A percentile compares a stretch with the other conserved stretches of the same genome.
phyloP scores from a whole-genome alignment of 2,797 vertebrate species.

The Phrynocephalus vlangalii region DNA sequence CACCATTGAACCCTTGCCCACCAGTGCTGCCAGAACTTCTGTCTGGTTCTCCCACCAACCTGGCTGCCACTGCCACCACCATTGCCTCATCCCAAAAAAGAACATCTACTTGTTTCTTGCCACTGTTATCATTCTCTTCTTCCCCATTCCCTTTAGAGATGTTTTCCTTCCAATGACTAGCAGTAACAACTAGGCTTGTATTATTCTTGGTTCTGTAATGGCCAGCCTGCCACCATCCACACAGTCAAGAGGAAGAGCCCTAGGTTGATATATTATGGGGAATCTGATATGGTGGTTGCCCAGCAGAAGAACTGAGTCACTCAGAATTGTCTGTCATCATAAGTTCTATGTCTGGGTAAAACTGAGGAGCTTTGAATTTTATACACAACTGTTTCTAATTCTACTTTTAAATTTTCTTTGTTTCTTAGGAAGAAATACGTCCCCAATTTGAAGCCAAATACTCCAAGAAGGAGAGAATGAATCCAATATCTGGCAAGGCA shows the following conservation, averaged over 20 bases:
- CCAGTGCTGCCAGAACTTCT: no score
- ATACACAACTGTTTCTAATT: slow-evolving; percentile 26
- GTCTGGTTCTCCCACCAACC: no score
- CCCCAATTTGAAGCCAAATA: slow-evolving; percentile 97
- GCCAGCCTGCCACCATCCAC: neutral
- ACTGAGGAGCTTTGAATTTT: neutral
- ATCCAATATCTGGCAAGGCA: slow-evolving; percentile 93
- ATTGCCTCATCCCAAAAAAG: no score
- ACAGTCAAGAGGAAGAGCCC: no score
- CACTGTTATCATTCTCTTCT: no score
- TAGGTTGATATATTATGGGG: neutral
- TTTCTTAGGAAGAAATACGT: slow-evolving; percentile 89
- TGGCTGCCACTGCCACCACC: no score
- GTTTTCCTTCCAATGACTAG: no score
- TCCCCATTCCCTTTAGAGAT: no score
- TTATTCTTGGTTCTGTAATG: neutral
- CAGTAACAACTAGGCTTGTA: no score
- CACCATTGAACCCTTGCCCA: no score
- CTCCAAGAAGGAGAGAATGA: slow-evolving; percentile 93
- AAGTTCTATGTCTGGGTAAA: neutral
- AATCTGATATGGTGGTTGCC: neutral
- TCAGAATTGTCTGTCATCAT: neutral
- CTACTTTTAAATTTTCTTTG: slow-evolving; percentile 56
- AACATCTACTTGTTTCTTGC: no score
- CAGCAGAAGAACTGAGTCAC: neutral